These are phyloP conservation scores for Punctoribates punctum DNA, from an alignment of 2,888 invertebrate species.

Conservation along the genomic window DNA sequence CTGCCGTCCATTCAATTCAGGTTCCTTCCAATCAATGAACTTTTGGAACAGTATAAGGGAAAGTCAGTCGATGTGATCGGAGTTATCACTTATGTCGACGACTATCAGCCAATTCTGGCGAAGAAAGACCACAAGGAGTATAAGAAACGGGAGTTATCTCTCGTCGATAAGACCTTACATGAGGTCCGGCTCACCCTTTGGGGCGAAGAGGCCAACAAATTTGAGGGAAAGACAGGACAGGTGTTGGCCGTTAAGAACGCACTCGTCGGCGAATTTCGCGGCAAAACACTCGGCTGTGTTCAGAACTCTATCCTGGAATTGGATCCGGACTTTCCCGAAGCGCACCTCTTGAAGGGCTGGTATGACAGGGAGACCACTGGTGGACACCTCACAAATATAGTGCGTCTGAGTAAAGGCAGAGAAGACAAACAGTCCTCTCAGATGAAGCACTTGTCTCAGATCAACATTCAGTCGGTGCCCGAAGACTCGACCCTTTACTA, in stretches of 20 bases:
- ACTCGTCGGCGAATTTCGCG: constrained; percentile 78
- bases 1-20: constrained; percentile 53
- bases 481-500: not conserved
- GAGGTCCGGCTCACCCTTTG: constrained; percentile 79
- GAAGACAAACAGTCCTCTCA: not conserved
- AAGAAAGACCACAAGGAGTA: constrained; percentile 73
- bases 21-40: constrained; percentile 53
- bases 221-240: constrained; percentile 70
- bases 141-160: constrained; percentile 77
- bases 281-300: constrained; percentile 57
- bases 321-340: constrained; percentile 11
- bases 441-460: not conserved
- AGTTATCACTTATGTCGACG: constrained; percentile 70
- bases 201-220: constrained; percentile 80
- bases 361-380: not conserved
- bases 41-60: constrained; percentile 48
- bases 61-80: constrained; percentile 75
- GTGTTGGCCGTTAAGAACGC: constrained; percentile 82
- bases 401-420: not conserved
- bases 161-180: constrained; percentile 79
- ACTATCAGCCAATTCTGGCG: constrained; percentile 68
- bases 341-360: constrained; percentile 6
- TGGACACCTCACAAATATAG: not conserved
- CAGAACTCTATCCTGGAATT: not conserved
- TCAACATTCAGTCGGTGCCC: not conserved